Conservation (phyloP, 2,888 invertebrate genomes). For the Thelaira solivaga region DNA sequence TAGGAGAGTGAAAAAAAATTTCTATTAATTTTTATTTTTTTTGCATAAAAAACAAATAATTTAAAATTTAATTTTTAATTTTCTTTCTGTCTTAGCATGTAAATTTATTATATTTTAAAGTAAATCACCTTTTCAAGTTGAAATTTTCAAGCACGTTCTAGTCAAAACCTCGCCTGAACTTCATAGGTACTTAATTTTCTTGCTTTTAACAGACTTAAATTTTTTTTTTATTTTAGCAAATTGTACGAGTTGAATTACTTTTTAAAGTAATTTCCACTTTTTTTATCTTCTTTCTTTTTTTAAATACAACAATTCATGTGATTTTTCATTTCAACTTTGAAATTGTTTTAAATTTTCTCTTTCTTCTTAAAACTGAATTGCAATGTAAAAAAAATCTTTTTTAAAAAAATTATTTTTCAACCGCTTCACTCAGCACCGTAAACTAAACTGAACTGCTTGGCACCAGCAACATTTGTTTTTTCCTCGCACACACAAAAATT, state of each 20-base stretch:
- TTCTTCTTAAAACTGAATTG: constrained; percentile 14
- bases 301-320: not conserved
- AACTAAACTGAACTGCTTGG: constrained; percentile 69
- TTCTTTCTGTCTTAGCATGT: no score
- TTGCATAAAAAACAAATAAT: not conserved
- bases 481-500: constrained; percentile 60
- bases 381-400: constrained; percentile 26
- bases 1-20: constrained; percentile 38
- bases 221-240: not conserved
- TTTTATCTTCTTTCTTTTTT: not conserved
- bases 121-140: constrained; percentile 40
- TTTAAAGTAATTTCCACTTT: constrained; percentile 4
- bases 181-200: not conserved
- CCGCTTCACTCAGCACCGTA: constrained; percentile 73
- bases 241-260: constrained; percentile 10
- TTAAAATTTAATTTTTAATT: not conserved
- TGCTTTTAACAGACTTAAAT: not conserved
- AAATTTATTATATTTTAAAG: no score
- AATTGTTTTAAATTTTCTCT: constrained; percentile 46
- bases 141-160: constrained; percentile 13
- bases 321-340: constrained; percentile 4
- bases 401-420: constrained; percentile 53
- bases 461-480: constrained; percentile 61
- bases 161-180: constrained; percentile 29
- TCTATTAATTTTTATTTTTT: constrained; percentile 6